Evolutionary conservation across 2,797 vertebrate genomes (phyloP).

Genomic region (Lepus oiostolus): DNA sequence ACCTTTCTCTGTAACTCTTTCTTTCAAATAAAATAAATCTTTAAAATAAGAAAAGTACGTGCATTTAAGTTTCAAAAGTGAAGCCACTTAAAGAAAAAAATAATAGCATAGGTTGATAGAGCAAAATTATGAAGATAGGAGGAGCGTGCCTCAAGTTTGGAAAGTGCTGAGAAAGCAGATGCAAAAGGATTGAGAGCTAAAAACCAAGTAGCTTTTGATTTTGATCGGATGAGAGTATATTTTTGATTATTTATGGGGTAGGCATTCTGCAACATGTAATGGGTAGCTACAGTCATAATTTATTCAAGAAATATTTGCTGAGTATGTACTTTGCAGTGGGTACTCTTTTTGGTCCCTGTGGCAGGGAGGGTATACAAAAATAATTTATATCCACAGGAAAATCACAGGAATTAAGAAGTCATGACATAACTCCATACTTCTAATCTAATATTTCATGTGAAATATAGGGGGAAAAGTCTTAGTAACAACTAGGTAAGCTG

Average conservation of each 20-base stretch:
- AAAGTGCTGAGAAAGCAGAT: slow-evolving; percentile 37
- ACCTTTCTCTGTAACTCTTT: no score
- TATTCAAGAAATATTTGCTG: slow-evolving; percentile 9
- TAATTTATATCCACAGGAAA: background rate
- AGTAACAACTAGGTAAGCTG: background rate
- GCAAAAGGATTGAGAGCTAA: background rate
- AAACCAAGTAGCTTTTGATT: background rate
- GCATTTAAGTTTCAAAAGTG: background rate
- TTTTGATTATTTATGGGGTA: background rate
- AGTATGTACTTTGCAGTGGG: background rate
- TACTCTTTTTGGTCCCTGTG: background rate
- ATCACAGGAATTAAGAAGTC: background rate
- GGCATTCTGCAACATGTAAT: background rate
- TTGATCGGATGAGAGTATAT: background rate
- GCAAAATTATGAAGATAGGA: slow-evolving; percentile 3
- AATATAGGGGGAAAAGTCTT: background rate
- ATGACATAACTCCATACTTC: slow-evolving; percentile 13
- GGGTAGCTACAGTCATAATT: background rate
- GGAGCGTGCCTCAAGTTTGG: background rate
- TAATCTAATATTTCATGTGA: slow-evolving; percentile 35
- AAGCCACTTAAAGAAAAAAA: slow-evolving; percentile 41
- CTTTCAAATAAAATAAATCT: no score
- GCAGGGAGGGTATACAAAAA: background rate
- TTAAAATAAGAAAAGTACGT: background rate
- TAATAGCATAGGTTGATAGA: background rate